Base-by-base conservation (phyloP, 92 coral and sea anemone genomes). In the Parazoanthus darwini region DNA sequence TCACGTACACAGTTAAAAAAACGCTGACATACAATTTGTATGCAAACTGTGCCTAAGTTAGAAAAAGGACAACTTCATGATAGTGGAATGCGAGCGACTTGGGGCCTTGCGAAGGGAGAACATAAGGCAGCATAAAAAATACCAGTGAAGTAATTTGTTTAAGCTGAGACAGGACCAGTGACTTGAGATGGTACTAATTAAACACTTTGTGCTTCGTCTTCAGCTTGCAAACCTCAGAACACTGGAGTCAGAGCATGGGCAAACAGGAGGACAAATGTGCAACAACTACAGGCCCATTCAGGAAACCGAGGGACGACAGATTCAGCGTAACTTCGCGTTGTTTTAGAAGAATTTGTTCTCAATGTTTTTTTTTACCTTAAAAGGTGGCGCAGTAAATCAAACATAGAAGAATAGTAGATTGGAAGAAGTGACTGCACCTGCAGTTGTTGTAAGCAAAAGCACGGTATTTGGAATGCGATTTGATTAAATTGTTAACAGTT, bases 271-370 rank as follows among this genome's bases (percentile, higher is more conserved):
- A 2, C 44, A 26, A 29, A 84, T 84, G 87, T 84, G 87, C 65
- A 73, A 84, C 43, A 84, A 84, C 79, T 84, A 43, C 43, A 46
- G 87, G 56, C 87, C 87, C 58, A 33, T 84, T 71, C 87, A 84
- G 33, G 87, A 84, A 33, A 84, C 87, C 4, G 79, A 70, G 6
- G 87, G 87, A 29, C 71, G 87, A 51, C 67, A 84, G 65, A 70
- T 84, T 46, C 87, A 84, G 51, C 87, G 79, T 48, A 84, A 84
- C 87, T 84, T 84, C n/a, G 87, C 25, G 5, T 33, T 80, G 73
- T 58, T n/a, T 44, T 78, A 63, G 70, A 23, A 1, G 26, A 18
- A 63, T 26, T 20, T 22, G 22, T 5, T 20, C 4, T 18, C 20
- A 63, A 54, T 11, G 59, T 3, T 54, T 54, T 13, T 11, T 54